phyloP scores from a whole-genome alignment of 2,113 vertebrate genomes.

The Dipodomys merriami region DNA sequence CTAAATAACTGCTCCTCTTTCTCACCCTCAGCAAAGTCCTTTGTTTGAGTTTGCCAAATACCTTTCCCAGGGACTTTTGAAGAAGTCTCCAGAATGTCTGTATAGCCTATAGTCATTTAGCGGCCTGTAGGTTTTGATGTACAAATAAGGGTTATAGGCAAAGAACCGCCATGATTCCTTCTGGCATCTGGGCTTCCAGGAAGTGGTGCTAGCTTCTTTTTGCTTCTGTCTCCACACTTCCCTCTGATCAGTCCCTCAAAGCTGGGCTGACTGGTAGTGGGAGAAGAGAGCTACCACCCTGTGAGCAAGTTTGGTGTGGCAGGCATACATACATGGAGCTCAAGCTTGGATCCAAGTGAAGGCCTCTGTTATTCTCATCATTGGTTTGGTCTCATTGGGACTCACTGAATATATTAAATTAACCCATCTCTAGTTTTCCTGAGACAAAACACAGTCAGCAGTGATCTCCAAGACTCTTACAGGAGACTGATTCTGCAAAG shows the following conservation, averaged over 20 bases:
- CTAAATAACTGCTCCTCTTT: not conserved
- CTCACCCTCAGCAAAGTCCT: not conserved
- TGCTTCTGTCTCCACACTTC: not conserved
- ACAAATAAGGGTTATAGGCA: not conserved
- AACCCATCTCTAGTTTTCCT: conserved; percentile 72
- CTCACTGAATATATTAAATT: conserved; percentile 77
- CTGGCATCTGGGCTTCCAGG: not conserved
- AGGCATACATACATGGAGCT: conserved; percentile 73
- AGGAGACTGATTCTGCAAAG: conserved; percentile 71
- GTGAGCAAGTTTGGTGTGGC: not conserved
- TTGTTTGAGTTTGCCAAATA: not conserved
- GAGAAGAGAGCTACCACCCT: not conserved
- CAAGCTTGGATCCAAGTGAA: conserved; percentile 78
- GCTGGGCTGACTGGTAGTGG: not conserved
- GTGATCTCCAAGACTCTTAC: conserved; percentile 61
- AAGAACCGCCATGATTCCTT: not conserved
- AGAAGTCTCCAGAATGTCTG: not conserved
- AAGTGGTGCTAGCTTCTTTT: not conserved
- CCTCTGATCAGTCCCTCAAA: not conserved
- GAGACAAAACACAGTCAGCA: conserved; percentile 79
- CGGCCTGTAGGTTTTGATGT: not conserved
- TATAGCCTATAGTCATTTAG: not conserved
- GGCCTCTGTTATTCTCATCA: conserved; percentile 72
- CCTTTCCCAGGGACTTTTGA: not conserved
- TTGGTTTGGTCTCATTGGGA: conserved; percentile 77